Conservation (phyloP, 2,113 vertebrate species). For the Speoplatyrhinus poulsoni region DNA sequence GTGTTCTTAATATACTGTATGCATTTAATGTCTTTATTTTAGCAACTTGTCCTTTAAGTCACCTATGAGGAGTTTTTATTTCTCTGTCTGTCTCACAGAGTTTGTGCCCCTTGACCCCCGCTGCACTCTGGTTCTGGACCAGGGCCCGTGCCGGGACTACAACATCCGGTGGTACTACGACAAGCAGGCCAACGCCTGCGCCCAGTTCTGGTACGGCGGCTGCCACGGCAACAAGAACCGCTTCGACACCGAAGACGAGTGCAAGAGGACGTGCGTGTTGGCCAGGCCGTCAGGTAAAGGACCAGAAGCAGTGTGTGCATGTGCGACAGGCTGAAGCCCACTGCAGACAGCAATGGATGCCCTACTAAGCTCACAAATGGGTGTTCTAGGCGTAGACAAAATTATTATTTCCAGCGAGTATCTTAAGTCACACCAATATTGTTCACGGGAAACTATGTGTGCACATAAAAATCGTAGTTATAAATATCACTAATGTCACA, state of each 20-base stretch:
- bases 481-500: no score
- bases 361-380: no score
- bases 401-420: no score
- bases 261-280: conserved; percentile 78
- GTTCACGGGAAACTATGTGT: no score
- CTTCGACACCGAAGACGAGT: conserved; percentile 82
- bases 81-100: conserved; percentile 61
- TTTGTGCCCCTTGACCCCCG: conserved; percentile 56
- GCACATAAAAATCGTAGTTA: no score
- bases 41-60: no score
- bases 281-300: conserved; percentile 47
- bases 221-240: conserved; percentile 83
- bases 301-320: background rate
- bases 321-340: no score
- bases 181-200: conserved; percentile 83
- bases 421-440: no score
- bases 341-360: no score
- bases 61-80: background rate
- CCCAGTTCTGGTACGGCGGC: conserved; percentile 86
- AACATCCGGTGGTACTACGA: conserved; percentile 85
- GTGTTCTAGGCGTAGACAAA: no score
- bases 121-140: conserved; percentile 76
- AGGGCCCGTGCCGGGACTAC: conserved; percentile 82
- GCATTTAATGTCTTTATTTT: no score
- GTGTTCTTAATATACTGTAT: no score